Evolutionary conservation across 2,113 vertebrate genomes (phyloP), one percentile per base, ranked within the genome.

Genomic region (Labeo rohita): DNA sequence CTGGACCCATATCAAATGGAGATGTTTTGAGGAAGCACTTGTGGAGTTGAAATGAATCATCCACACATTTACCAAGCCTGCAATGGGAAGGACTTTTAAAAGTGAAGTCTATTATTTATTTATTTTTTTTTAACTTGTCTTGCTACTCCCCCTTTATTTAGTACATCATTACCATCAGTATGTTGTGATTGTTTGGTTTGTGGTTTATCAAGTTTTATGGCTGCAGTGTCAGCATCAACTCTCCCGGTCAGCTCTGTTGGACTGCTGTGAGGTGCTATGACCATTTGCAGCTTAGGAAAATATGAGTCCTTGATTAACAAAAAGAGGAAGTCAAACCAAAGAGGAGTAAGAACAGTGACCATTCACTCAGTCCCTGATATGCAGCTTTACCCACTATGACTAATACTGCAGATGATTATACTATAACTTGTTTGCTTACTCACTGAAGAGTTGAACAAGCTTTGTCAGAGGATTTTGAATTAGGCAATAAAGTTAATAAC

Each of bases 331-430:
- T 11, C 11, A 23, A 23, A 75, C n/a, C 43, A 23, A 49, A n/a
- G 56, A n/a, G 10, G 65, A 3, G 13, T 68, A 1, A 15, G 36
- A 68, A 68, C 34, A 8, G 28, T 74, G 45, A 74, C 21, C 10
- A 12, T 74, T 76, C 6, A 34, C 13, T 52, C 12, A 72, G 68
- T 72, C 36, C 8, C 39, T 72, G 16, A 70, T 16, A 13, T 8
- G 34, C 65, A 68, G 1, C 8, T 23, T 63, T 9, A 3, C n/a
- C 16, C 36, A 45, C 8, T 45, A 45, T 72, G 36, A 45, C 39
- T 70, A 70, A 65, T 70, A 8, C 66, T 39, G 36, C 36, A 43
- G 36, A 70, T 72, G 54, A 77, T 76, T 76, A 54, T 76, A 43
- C 15, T 36, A 15, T 36, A 70, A 39, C 66, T 43, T 43, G 8